phyloP scores from a whole-genome alignment of 2,797 vertebrate genomes.

The Siniperca scherzeri region DNA sequence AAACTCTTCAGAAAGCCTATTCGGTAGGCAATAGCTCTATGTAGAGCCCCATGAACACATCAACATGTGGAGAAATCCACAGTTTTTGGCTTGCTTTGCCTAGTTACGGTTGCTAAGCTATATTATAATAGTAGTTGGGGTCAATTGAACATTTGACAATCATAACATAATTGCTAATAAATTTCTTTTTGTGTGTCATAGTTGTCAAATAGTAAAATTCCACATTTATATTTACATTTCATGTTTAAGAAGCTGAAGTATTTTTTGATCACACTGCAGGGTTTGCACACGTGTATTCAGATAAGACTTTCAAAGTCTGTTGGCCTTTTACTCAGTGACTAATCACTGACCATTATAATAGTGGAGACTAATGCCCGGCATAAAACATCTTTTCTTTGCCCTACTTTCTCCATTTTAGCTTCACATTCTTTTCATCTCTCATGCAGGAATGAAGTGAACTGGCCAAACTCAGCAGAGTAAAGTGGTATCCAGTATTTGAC shows the following conservation, averaged over 20 bases:
- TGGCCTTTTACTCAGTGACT: constrained; percentile 27
- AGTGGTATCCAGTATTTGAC: constrained; percentile 31
- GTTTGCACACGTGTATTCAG: constrained; percentile 10
- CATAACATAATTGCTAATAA: not conserved
- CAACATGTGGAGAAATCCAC: not conserved
- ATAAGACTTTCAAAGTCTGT: constrained; percentile 14
- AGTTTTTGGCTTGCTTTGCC: not conserved
- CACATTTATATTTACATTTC: not conserved
- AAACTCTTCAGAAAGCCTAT: not conserved
- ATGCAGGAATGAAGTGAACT: constrained; percentile 32
- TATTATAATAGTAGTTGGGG: not conserved
- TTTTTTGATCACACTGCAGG: constrained; percentile 14
- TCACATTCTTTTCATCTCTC: constrained; percentile 44
- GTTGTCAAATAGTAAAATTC: not conserved
- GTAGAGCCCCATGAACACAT: too few relatives aligned
- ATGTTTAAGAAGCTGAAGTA: not conserved
- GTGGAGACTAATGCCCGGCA: constrained; percentile 44
- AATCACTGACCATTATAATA: constrained; percentile 57
- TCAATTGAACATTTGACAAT: not conserved
- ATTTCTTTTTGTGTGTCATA: not conserved
- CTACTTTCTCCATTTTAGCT: constrained; percentile 56
- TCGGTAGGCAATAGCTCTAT: too few relatives aligned
- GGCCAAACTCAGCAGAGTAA: constrained; percentile 35
- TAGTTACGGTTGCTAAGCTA: not conserved
- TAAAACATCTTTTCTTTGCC: constrained; percentile 56